phyloP scores from a whole-genome alignment of 2,888 invertebrate genomes.

The Aplocera efformata region DNA sequence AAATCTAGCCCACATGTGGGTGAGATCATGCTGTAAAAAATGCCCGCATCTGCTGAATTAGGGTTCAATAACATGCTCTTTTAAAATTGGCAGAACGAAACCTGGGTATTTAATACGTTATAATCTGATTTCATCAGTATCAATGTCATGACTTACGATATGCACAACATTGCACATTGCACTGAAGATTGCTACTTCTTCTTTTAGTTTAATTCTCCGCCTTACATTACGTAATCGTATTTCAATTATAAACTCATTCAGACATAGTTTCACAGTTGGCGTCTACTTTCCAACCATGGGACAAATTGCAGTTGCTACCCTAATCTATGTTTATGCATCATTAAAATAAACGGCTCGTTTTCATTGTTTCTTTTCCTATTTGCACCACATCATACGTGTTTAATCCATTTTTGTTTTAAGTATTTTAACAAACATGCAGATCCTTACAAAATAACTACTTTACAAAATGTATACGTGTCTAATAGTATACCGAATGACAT shows the following conservation, averaged over 20 bases:
- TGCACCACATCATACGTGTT: constrained; percentile 18
- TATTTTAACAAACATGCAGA: constrained; percentile 9
- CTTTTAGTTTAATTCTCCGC: too few relatives aligned
- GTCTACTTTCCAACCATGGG: constrained; percentile 25
- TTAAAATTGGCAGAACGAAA: too few relatives aligned
- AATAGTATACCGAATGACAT: too few relatives aligned
- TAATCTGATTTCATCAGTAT: too few relatives aligned
- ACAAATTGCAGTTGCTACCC: constrained; percentile 16
- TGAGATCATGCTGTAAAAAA: constrained; percentile 52
- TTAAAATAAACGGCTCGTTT: constrained; percentile 39
- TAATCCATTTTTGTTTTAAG: constrained; percentile 21
- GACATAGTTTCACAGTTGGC: too few relatives aligned
- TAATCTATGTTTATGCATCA: constrained; percentile 31
- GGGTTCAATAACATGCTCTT: constrained; percentile 1
- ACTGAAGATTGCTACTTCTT: too few relatives aligned
- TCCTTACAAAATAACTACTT: constrained; percentile 2
- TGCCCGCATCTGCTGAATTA: constrained; percentile 12
- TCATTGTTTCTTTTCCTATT: constrained; percentile 32
- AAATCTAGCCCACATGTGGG: constrained; percentile 41
- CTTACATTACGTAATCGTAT: too few relatives aligned
- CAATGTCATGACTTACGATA: too few relatives aligned
- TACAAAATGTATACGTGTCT: too few relatives aligned
- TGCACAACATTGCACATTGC: too few relatives aligned
- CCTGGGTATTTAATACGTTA: too few relatives aligned
- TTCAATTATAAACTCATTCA: too few relatives aligned